Conservation (phyloP, 2,888 invertebrate genomes). For the Lithosia quadra region DNA sequence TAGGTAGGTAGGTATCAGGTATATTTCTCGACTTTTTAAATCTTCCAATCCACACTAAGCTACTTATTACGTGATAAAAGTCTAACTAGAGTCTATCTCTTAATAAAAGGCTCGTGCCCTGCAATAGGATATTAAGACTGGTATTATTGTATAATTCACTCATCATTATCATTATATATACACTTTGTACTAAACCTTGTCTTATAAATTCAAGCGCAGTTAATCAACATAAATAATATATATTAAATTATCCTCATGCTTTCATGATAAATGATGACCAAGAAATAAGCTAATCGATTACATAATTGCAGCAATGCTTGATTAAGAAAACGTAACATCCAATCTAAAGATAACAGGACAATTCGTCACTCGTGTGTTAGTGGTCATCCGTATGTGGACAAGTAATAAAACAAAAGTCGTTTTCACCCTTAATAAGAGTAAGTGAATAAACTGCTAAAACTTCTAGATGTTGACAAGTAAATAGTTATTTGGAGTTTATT, state of each 20-base stretch:
- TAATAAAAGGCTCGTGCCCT: too few relatives aligned
- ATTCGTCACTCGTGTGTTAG: constrained; percentile 44
- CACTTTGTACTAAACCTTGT: background rate
- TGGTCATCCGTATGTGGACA: constrained; percentile 45
- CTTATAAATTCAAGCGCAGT: background rate
- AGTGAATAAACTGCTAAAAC: constrained; percentile 49
- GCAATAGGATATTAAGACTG: too few relatives aligned
- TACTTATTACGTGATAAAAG: too few relatives aligned
- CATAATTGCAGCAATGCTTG: constrained; percentile 23
- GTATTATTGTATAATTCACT: too few relatives aligned
- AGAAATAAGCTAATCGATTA: constrained; percentile 30
- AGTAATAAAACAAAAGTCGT: constrained; percentile 49
- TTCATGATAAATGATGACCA: constrained; percentile 8
- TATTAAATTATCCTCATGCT: background rate
- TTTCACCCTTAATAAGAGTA: constrained; percentile 43
- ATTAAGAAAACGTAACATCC: constrained; percentile 34
- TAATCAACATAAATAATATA: background rate
- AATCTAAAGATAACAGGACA: constrained; percentile 50
- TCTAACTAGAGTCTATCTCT: too few relatives aligned
- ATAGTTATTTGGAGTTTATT: constrained; percentile 33
- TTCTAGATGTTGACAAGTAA: constrained; percentile 26
- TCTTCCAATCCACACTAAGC: too few relatives aligned
- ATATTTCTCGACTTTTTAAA: too few relatives aligned
- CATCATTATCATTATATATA: background rate
- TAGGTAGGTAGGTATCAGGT: too few relatives aligned